A percentile compares a stretch with the other conserved stretches of the same genome.
Conservation (phyloP, 2,113 vertebrate genomes). For the Gasterosteus aculeatus region DNA sequence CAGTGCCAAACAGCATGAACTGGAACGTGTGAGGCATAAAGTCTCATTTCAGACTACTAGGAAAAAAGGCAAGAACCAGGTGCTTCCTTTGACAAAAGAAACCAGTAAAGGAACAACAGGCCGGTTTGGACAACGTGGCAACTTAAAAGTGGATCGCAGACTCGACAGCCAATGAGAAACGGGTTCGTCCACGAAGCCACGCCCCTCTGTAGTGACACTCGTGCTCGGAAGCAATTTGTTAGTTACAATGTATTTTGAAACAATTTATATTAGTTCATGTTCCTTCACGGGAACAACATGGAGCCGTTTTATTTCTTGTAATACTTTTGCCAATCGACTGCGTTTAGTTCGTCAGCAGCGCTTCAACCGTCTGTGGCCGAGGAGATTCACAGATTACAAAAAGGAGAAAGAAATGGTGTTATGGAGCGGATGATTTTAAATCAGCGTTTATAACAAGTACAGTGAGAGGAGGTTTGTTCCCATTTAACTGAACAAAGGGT, state of each 20-base stretch:
- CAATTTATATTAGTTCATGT: neutral
- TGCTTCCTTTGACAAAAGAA: slow-evolving; percentile 13
- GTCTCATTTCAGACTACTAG: neutral
- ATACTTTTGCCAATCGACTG: neutral
- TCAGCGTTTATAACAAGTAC: slow-evolving; percentile 9
- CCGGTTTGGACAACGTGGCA: slow-evolving; percentile 16
- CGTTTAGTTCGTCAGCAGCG: neutral
- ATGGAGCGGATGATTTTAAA: neutral
- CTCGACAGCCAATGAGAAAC: slow-evolving; percentile 15
- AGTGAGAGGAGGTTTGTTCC: slow-evolving; percentile 38
- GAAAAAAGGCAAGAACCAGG: slow-evolving; percentile 11
- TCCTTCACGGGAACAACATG: neutral
- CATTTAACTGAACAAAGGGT: slow-evolving; percentile 38
- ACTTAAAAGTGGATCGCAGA: neutral
- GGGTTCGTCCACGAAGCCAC: slow-evolving; percentile 2
- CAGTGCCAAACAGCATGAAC: slow-evolving; percentile 52
- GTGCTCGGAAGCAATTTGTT: slow-evolving; percentile 45
- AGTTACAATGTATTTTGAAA: neutral
- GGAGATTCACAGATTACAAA: slow-evolving; percentile 10
- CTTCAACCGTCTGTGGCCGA: neutral
- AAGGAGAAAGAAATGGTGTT: neutral
- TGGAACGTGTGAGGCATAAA: slow-evolving; percentile 43
- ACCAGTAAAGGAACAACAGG: slow-evolving; percentile 16
- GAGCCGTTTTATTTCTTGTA: slow-evolving; percentile 14
- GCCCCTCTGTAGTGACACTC: slow-evolving; percentile 37